Base-by-base conservation (phyloP, 2,797 vertebrate species). In the Karalla daura region DNA sequence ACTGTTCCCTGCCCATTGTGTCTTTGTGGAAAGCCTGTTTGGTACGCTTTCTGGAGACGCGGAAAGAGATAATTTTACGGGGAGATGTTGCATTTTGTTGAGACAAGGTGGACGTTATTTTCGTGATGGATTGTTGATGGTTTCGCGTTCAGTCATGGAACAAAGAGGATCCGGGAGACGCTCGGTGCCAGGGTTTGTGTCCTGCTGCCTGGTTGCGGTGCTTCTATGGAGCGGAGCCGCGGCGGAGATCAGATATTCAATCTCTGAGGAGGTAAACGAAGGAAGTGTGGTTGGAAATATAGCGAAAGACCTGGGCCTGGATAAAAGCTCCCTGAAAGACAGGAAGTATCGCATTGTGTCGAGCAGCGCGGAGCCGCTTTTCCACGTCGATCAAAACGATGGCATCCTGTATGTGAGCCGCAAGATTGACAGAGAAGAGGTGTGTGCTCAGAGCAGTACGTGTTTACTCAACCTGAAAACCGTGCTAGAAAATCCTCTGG, bases 281-380 rank as follows among this genome's bases (percentile, higher is more conserved):
- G 93, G 90, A 27, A 84, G 92, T 18, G 81, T 79, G 20, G 90
- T 95, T 35, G 93, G 93, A 6, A 90, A 92, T 76, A 74, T 94
- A 14, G 80, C 90, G 2, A 92, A 90, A 27, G 93, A 94, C 37
- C 47, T 95, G 9, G 91, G 91, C 1, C 63, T 95, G 17, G 88
- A 93, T 36, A 83, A 77, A 46, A 77, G 1, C 35, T 41, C 68
- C 0, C 44, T 93, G 41, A 59, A 75, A 50, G 77, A 87, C 2
- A 76, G 93, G 50, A 79, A 86, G 41, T 93, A 92, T n/a, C 90
- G 93, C 30, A 67, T 94, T 59, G 82, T 88, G 25, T 90, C 92
- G 9, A 78, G 78, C 18, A 70, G 20, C 7, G 61, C 45, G 0
- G 69, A 80, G 5, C 74, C 85, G 0, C 81, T 90, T 45, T 92